phyloP scores from a whole-genome alignment of 35 echinoderm and acorn worm genomes.

The Chiridota heheva region DNA sequence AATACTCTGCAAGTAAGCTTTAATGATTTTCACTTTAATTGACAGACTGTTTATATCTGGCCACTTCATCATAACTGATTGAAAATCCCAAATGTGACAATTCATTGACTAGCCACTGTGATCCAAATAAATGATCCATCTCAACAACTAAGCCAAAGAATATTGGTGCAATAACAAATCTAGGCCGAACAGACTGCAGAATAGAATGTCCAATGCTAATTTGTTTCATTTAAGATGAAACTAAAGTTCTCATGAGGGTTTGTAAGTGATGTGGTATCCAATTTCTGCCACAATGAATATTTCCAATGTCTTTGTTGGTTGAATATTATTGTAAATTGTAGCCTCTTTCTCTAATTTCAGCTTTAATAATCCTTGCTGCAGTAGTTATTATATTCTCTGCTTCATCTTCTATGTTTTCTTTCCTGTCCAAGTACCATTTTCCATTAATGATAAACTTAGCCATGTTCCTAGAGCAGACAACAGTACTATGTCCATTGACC shows the following conservation, averaged over 20 bases:
- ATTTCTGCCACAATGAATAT: not conserved
- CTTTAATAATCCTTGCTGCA: conserved; percentile 25
- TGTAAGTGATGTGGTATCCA: not conserved
- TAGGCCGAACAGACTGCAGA: conserved; percentile 16
- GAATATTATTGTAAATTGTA: conserved; percentile 9
- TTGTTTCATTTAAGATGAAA: conserved; percentile 26
- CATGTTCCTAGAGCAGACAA: conserved; percentile 27
- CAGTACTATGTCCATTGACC: not conserved
- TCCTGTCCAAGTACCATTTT: conserved; percentile 8
- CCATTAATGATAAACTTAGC: conserved; percentile 20
- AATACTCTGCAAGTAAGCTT: not conserved
- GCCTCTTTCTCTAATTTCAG: conserved; percentile 5
- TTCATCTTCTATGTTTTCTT: conserved; percentile 11
- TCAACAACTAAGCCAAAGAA: conserved; percentile 36
- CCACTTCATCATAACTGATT: conserved; percentile 22
- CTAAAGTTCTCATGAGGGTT: conserved; percentile 7
- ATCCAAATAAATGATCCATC: conserved; percentile 43
- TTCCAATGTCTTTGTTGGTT: not conserved
- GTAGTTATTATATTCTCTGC: conserved; percentile 6
- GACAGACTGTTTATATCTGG: conserved; percentile 27
- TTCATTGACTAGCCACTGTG: conserved; percentile 31
- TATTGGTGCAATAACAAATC: conserved; percentile 6
- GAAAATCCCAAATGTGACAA: conserved; percentile 18
- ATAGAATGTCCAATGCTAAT: conserved; percentile 30
- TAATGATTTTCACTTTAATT: not conserved